These are phyloP conservation scores for Porites australiensis DNA, from an alignment of 64 coral and sea anemone species.

Conservation along the genomic window DNA sequence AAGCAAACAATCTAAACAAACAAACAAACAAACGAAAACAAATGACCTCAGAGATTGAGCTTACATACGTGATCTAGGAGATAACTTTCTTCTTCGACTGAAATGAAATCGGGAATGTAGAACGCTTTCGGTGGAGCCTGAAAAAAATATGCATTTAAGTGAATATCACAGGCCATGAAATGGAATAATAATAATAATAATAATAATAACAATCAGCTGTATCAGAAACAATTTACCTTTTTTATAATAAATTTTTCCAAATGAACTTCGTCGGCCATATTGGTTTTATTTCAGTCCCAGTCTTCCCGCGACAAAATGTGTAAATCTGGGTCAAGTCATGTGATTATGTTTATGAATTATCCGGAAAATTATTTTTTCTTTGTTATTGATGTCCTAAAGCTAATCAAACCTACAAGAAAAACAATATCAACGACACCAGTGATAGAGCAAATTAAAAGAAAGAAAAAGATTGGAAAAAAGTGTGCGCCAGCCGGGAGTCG, in stretches of 20 bases:
- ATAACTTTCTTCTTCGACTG: constrained; percentile 71
- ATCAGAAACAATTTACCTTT: constrained; percentile 33
- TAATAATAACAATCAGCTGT: neutral
- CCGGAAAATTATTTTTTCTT: no score
- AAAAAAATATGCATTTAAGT: neutral
- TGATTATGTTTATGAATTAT: no score
- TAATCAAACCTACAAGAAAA: neutral
- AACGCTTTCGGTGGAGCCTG: constrained; percentile 77
- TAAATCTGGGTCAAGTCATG: no score
- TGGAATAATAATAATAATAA: no score
- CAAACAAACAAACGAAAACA: no score
- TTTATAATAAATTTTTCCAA: constrained; percentile 59
- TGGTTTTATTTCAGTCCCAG: constrained; percentile 39
- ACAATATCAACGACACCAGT: neutral
- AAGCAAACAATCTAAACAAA: no score
- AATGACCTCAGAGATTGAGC: no score
- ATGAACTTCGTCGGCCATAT: constrained; percentile 49
- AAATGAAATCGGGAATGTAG: constrained; percentile 90
- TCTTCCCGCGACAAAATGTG: neutral
- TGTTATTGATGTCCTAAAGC: neutral
- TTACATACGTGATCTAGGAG: constrained; percentile 71
- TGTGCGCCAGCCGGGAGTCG: constrained; percentile 94
- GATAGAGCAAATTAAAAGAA: neutral
- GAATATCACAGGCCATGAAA: neutral
- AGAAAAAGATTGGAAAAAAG: neutral